Conservation (phyloP, 1,140 invertebrate species). For the Cotesia vestalis region DNA sequence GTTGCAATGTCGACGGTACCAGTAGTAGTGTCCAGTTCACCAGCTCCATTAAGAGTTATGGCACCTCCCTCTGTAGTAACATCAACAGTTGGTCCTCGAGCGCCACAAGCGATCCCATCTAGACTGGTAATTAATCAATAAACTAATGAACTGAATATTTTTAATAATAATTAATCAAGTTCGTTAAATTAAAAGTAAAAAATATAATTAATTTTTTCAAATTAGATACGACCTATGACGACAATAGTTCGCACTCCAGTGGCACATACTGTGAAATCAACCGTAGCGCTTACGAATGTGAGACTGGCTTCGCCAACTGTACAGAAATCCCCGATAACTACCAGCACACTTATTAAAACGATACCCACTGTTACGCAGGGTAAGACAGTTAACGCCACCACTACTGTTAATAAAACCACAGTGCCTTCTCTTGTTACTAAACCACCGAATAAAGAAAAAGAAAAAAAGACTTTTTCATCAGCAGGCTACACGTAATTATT, state of each 20-base stretch:
- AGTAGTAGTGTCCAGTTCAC: conserved; percentile 58
- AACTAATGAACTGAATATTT: conserved; percentile 1
- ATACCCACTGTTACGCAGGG: conserved; percentile 50
- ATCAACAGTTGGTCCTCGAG: conserved; percentile 53
- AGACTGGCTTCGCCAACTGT: conserved; percentile 53
- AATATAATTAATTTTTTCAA: conserved; percentile 18
- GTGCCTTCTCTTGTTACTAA: conserved; percentile 64
- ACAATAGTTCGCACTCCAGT: conserved; percentile 54
- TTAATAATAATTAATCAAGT: background rate
- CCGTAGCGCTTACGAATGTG: conserved; percentile 53
- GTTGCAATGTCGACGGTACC: conserved; percentile 53
- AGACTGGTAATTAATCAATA: conserved; percentile 55
- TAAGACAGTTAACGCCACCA: conserved; percentile 57
- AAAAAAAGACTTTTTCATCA: conserved; percentile 71
- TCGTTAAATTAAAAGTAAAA: background rate
- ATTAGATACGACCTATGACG: conserved; percentile 52
- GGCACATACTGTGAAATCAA: conserved; percentile 56
- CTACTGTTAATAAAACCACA: conserved; percentile 61
- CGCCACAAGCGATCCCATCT: conserved; percentile 61
- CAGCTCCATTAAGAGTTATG: conserved; percentile 70
- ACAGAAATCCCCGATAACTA: conserved; percentile 48
- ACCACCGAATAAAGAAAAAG: conserved; percentile 70
- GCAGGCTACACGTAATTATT: conserved; percentile 65
- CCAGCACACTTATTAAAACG: conserved; percentile 54
- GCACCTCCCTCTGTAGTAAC: conserved; percentile 61